Evolutionary conservation across 2,797 vertebrate species (phyloP), one percentile per base, ranked within the genome.

Genomic region (Coilia nasus): DNA sequence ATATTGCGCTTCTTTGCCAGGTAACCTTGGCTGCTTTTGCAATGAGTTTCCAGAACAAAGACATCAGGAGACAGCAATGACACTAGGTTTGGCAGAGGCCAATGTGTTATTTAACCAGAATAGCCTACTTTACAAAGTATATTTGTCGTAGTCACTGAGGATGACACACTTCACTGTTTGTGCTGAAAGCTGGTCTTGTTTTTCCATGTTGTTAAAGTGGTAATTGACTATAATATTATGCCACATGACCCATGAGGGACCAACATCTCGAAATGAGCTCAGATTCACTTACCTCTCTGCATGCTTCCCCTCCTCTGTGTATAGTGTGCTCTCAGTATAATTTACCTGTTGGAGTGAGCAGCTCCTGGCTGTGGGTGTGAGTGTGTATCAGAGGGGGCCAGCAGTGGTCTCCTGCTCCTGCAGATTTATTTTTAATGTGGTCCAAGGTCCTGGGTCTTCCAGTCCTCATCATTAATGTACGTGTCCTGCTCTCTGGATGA

Each of bases 341-440:
- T 41, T 78, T 78, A 41, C 6, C 35, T 21, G 31, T 78, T 19
- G 71, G 71, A 78, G 35, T 78, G 35, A 7, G 19, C 35, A 44
- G 71, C 17, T 21, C 17, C 6, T 31, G 71, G 31, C 50, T 54
- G 50, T 3, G 50, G 1, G 50, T 54, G 50, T 54, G 50, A 10
- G 50, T 54, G 50, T 78, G 35, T 19, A 9, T 19, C 31, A 44
- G 17, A 78, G 21, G 71, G 67, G 17, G 19, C 31, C 71, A 78
- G 71, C 15, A 7, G 35, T 44, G 71, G 31, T 78, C 71, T 78
- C 71, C 71, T 64, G 23, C 85, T 41, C 83, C 83, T 86, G 84
- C 71, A 86, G 81, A 88, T 90, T 88, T 89, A 86, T 91, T 87
- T 90, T 89, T 89, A 86, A 90, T 90, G 91, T 93, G 90, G 78